Percentiles rank a stretch among this genome's conserved stretches.
phyloP scores from a whole-genome alignment of 2,888 invertebrate genomes.

The Synanthedon myopaeformis region DNA sequence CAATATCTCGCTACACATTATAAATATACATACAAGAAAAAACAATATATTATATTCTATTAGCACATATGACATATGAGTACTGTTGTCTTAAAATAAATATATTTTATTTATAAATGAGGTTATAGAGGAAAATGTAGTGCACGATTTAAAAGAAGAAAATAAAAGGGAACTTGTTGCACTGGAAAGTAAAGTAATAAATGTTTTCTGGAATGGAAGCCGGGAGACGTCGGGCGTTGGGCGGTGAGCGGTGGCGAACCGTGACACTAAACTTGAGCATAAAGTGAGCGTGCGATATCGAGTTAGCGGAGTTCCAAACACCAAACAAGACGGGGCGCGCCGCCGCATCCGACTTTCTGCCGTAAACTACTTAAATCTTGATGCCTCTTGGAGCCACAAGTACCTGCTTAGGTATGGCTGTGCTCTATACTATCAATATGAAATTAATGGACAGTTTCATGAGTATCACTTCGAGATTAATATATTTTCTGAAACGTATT shows the following conservation, averaged over 20 bases:
- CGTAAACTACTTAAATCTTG: constrained; percentile 65
- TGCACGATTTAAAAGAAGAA: no score
- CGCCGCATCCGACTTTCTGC: constrained; percentile 34
- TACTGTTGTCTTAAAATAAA: no score
- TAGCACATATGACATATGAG: no score
- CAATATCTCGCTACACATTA: no score
- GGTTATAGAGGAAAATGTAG: no score
- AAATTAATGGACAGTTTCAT: constrained; percentile 1
- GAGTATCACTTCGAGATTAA: no score
- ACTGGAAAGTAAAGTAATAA: constrained; percentile 41
- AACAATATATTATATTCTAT: no score
- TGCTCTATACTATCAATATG: no score
- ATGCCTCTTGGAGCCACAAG: constrained; percentile 22
- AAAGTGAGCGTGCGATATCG: constrained; percentile 63
- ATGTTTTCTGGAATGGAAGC: constrained; percentile 32
- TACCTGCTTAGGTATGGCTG: not conserved
- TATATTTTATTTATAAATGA: no score
- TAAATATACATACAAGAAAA: no score
- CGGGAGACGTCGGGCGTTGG: constrained; percentile 11
- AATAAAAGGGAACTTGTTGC: constrained; percentile 50
- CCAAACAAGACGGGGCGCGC: constrained; percentile 30
- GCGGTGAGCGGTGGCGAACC: constrained; percentile 24
- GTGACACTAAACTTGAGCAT: constrained; percentile 52
- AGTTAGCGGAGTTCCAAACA: constrained; percentile 48
- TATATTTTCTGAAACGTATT: no score